A percentile compares a stretch with the other conserved stretches of the same genome.
Conservation (phyloP, 2,113 vertebrate genomes). For the Apodemus sylvaticus region DNA sequence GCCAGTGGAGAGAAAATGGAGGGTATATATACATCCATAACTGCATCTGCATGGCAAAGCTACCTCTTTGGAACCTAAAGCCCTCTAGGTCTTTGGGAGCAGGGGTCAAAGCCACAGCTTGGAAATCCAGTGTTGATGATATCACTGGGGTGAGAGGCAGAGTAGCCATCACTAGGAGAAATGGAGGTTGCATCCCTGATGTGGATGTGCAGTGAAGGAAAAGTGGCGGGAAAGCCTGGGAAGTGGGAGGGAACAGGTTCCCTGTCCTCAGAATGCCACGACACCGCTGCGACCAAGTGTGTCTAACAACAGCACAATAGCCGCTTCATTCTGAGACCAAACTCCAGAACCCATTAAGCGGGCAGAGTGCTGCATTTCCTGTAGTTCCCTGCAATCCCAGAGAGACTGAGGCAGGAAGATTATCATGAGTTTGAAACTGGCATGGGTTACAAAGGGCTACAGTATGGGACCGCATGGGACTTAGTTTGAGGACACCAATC, state of each 20-base stretch:
- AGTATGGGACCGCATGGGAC: not conserved
- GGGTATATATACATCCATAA: rapidly evolving
- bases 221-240: rapidly evolving
- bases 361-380: rapidly evolving
- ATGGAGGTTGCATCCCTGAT: rapidly evolving
- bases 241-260: too few species aligned
- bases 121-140: rapidly evolving
- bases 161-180: not conserved
- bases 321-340: not conserved
- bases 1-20: not conserved
- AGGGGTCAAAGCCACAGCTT: too few species aligned
- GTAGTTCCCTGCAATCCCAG: not conserved
- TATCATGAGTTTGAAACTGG: not conserved
- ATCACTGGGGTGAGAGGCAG: rapidly evolving
- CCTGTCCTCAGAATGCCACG: not conserved
- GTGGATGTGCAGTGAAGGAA: rapidly evolving
- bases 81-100: not conserved
- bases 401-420: not conserved
- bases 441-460: not conserved
- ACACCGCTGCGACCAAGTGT: rapidly evolving
- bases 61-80: rapidly evolving
- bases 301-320: rapidly evolving
- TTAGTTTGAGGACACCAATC: too few species aligned
- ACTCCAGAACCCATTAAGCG: not conserved
- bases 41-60: rapidly evolving